Conservation (phyloP, 2,888 invertebrate genomes). For the Lissocephala sabroskyi region DNA sequence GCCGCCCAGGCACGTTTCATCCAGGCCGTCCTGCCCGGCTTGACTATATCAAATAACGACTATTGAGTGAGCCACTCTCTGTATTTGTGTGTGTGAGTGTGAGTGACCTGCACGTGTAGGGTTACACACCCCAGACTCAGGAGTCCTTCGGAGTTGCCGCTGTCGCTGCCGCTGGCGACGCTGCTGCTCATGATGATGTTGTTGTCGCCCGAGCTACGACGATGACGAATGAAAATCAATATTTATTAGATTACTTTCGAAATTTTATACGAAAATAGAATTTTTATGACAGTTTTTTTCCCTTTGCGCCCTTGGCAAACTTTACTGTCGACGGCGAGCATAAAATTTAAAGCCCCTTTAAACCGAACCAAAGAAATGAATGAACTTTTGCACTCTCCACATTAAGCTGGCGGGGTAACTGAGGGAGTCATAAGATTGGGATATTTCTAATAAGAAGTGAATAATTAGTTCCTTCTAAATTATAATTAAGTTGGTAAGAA, state of each 20-base stretch:
- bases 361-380: too few relatives aligned
- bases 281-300: conserved; percentile 51
- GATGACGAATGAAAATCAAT: conserved; percentile 70
- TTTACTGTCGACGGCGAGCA: conserved; percentile 24
- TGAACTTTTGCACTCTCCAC: too few relatives aligned
- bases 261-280: conserved; percentile 58
- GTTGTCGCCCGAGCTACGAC: conserved; percentile 28
- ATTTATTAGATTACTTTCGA: conserved; percentile 70
- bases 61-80: conserved; percentile 47
- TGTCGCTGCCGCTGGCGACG: conserved; percentile 27
- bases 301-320: conserved; percentile 20
- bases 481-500: too few relatives aligned
- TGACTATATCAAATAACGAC: conserved; percentile 70
- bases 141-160: conserved; percentile 6
- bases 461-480: too few relatives aligned
- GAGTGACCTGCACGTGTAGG: conserved; percentile 41
- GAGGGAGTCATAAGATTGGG: too few relatives aligned
- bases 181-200: conserved; percentile 38
- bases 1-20: conserved; percentile 64
- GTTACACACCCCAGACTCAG: conserved; percentile 31
- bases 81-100: conserved; percentile 1
- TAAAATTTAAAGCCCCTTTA: too few relatives aligned
- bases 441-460: too few relatives aligned
- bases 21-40: conserved; percentile 40
- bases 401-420: too few relatives aligned